Conservation (phyloP, 2,113 vertebrate genomes). For the Cephalopholis sonnerati region DNA sequence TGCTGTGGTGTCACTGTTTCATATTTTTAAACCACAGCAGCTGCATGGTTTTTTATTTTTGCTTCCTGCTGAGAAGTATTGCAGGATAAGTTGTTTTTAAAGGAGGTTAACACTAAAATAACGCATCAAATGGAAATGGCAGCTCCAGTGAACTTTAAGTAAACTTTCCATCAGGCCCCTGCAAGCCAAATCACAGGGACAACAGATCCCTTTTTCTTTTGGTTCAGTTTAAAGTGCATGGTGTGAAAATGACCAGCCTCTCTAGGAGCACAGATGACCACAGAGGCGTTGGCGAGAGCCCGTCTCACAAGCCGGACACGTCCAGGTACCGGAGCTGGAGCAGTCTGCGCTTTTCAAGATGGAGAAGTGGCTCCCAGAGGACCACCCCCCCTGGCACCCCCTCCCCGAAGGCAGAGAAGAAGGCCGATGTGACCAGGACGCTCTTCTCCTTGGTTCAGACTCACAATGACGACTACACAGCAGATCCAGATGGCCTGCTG, state of each 20-base stretch:
- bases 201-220: not conserved
- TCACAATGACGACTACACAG: conserved; percentile 75
- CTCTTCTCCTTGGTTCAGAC: conserved; percentile 78
- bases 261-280: conserved; percentile 58
- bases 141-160: conserved; percentile 23
- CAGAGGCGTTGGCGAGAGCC: conserved; percentile 50
- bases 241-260: conserved; percentile 66
- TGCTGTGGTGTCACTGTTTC: not conserved
- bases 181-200: conserved; percentile 1
- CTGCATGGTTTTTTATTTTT: not conserved
- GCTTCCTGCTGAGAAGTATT: not conserved
- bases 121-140: conserved; percentile 10
- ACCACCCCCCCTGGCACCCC: conserved; percentile 61
- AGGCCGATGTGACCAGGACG: conserved; percentile 69
- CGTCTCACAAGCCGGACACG: conserved; percentile 58
- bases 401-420: conserved; percentile 62
- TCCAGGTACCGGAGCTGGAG: conserved; percentile 70
- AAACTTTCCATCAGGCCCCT: conserved; percentile 10
- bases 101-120: not conserved
- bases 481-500: conserved; percentile 64
- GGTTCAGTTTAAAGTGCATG: conserved; percentile 8
- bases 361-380: conserved; percentile 75
- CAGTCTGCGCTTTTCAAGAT: conserved; percentile 73
- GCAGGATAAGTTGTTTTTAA: not conserved
- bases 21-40: not conserved